These are phyloP conservation scores for Candoia aspera DNA, from an alignment of 2,113 vertebrate genomes.

Conservation along the genomic window DNA sequence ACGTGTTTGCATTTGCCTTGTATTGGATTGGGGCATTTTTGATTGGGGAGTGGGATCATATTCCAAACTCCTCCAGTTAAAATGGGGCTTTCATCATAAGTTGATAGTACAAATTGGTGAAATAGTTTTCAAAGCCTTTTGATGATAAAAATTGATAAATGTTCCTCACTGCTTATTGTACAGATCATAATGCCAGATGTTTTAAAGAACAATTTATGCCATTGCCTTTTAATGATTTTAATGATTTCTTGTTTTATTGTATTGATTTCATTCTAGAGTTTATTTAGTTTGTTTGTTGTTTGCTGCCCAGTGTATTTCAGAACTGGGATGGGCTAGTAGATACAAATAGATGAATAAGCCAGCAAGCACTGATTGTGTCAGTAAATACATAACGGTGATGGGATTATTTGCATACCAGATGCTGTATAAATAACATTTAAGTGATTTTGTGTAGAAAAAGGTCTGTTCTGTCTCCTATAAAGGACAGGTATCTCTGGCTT, in stretches of 20 bases:
- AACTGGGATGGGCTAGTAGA: background rate
- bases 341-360: background rate
- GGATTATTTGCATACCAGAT: slow-evolving; percentile 23
- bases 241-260: background rate
- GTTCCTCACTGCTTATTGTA: background rate
- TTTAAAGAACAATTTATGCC: background rate
- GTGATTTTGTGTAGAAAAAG: background rate
- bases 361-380: background rate
- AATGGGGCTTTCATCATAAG: background rate
- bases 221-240: background rate
- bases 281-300: background rate
- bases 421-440: slow-evolving; percentile 10
- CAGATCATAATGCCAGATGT: background rate
- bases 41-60: background rate
- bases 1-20: background rate
- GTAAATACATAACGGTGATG: slow-evolving; percentile 10
- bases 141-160: background rate
- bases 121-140: background rate
- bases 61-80: background rate
- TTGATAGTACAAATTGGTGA: background rate
- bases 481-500: background rate
- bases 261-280: background rate
- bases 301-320: background rate
- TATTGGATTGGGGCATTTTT: background rate
- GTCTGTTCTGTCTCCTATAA: background rate